Base-by-base conservation (phyloP, 2,113 vertebrate genomes). In the Sylvietta virens region DNA sequence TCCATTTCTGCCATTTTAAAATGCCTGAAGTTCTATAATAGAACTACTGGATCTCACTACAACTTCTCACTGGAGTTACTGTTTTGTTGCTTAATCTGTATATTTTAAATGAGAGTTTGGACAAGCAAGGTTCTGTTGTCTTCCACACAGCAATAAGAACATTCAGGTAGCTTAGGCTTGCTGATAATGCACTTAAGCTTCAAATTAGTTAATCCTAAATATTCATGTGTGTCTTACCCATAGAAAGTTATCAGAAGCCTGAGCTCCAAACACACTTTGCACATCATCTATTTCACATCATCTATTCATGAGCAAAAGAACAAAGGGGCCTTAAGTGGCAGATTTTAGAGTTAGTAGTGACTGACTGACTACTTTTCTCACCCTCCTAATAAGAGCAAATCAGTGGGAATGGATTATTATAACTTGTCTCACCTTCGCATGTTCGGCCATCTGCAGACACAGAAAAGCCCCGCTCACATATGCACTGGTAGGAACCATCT, bases 381-480 rank as follows among this genome's bases (percentile, higher is more conserved):
- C 15, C 9, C 14, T 78, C 18, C 15, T 51, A 88, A 15, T 16
- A 86, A 33, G 10, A 90, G 35, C 18, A 73, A 37, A 71, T 33
- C 39, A 24, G 4, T 20, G 30, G 30, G 45, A 79, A 67, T 1
- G 14, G 7, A 11, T 67, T 35, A 30, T 3, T 24, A 11, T 15
- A 50, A 88, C 16, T 84, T 54, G 40, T 77, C 97, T 98, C 98
- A 99, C 99, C 99, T 93, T 99, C 98, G 81, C 99, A 99, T 0
- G 95, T 97, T 13, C 90, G 97, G 21, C 98, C 97, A 82, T 98
- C 96, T 35, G 96, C 33, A 91, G 98, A 98, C 81, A 98, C 89
- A 6, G 98, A 96, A 92, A 99, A 99, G 48, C 99, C 99, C 27
- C 93, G 97, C 47, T 99, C 98, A 39, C 99, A 99, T 53, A 98